These are phyloP conservation scores for Lepetodrilus schrolli DNA, from an alignment of 2,888 invertebrate species.

Conservation along the genomic window DNA sequence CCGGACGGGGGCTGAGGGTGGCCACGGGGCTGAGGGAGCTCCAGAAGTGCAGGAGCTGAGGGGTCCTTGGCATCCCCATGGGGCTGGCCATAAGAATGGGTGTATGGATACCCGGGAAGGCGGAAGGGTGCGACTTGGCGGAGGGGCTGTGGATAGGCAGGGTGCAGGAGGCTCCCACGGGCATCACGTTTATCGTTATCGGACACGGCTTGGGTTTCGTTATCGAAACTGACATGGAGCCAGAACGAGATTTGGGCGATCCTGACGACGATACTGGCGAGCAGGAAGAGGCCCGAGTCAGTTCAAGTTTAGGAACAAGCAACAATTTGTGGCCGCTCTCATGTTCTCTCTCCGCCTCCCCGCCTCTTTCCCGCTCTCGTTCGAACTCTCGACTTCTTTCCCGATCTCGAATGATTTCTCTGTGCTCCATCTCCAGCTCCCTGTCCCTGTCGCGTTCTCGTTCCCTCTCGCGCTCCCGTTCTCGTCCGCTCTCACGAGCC, in stretches of 20 bases:
- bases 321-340: background rate
- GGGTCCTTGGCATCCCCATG: slow-evolving; percentile 44
- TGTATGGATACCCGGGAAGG: slow-evolving; percentile 53
- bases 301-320: slow-evolving; percentile 12
- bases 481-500: slow-evolving; percentile 20
- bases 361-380: background rate
- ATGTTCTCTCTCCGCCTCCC: slow-evolving; percentile 13
- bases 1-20: slow-evolving; percentile 61
- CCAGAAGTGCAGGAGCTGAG: slow-evolving; percentile 73
- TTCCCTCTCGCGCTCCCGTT: slow-evolving; percentile 2
- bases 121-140: slow-evolving; percentile 35
- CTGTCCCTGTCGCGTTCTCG: slow-evolving; percentile 11
- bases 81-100: slow-evolving; percentile 67
- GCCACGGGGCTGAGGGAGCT: slow-evolving; percentile 73
- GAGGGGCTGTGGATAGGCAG: slow-evolving; percentile 65
- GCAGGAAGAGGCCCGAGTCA: background rate
- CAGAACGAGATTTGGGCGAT: slow-evolving; percentile 5
- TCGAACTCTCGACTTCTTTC: background rate
- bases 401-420: background rate
- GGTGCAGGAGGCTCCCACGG: slow-evolving; percentile 47
- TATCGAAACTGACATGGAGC: slow-evolving; percentile 29
- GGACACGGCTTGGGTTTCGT: slow-evolving; percentile 64
- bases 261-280: slow-evolving; percentile 15
- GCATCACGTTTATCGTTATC: slow-evolving; percentile 51
- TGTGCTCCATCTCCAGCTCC: slow-evolving; percentile 1